Evolutionary conservation across 2,888 invertebrate genomes (phyloP).

Genomic region (Cabera pusaria): DNA sequence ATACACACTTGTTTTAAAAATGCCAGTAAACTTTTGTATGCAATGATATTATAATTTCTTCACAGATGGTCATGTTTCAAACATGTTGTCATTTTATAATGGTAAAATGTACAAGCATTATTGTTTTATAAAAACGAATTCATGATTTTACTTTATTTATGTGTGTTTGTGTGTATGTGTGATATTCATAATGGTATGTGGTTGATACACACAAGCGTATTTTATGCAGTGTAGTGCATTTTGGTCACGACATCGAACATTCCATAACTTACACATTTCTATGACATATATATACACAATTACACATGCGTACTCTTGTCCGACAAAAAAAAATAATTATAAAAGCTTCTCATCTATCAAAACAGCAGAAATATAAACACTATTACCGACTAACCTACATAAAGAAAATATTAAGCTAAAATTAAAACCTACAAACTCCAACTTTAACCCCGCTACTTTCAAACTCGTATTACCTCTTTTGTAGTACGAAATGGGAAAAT

Average conservation of each 20-base stretch:
- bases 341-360: too few species aligned
- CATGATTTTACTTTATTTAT: too few species aligned
- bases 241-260: constrained; percentile 22
- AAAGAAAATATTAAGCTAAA: constrained; percentile 7
- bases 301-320: too few species aligned
- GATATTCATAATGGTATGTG: background rate
- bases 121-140: too few species aligned
- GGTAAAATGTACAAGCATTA: too few species aligned
- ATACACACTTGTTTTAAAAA: constrained; percentile 5
- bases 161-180: background rate
- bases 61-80: constrained; percentile 4
- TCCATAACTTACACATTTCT: constrained; percentile 5
- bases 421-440: constrained; percentile 8
- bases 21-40: too few species aligned
- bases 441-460: background rate
- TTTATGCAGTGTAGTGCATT: constrained; percentile 3
- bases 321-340: too few species aligned
- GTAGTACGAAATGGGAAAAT: constrained; percentile 14
- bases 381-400: too few species aligned
- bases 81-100: background rate
- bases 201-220: constrained; percentile 5
- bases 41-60: background rate
- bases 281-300: too few species aligned
- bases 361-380: too few species aligned
- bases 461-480: constrained; percentile 1